A percentile compares a stretch with the other conserved stretches of the same genome.
Conservation (phyloP, 2,888 invertebrate genomes). For the Agrochola lota region DNA sequence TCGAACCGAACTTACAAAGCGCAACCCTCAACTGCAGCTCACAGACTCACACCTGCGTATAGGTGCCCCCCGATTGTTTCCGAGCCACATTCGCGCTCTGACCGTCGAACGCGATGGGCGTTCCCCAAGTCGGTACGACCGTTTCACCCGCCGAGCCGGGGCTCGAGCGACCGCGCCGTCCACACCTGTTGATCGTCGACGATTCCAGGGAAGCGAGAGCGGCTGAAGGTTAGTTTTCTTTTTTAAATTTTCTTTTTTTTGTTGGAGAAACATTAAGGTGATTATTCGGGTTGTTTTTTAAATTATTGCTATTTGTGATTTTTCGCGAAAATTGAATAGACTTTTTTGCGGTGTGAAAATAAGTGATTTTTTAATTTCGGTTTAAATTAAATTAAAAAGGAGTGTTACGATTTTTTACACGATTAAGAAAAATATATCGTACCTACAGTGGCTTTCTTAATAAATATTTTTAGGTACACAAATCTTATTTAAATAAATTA, state of each 20-base stretch:
- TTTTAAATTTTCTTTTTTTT: constrained; percentile 6
- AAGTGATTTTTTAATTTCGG: background rate
- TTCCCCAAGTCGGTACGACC: constrained; percentile 80
- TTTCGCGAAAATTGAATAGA: background rate
- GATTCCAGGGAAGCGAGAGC: constrained; percentile 84
- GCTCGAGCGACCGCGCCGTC: constrained; percentile 78
- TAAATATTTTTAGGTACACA: background rate
- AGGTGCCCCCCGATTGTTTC: constrained; percentile 65
- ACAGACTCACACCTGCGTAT: constrained; percentile 64
- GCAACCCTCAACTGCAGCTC: constrained; percentile 62
- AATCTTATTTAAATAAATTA: background rate
- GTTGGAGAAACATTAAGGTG: background rate
- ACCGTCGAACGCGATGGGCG: constrained; percentile 88
- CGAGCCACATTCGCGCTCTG: constrained; percentile 85
- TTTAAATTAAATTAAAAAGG: background rate
- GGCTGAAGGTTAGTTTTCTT: constrained; percentile 80
- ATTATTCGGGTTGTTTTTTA: background rate
- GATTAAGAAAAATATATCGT: background rate
- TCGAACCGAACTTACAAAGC: constrained; percentile 61
- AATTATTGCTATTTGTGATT: background rate
- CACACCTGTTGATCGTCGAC: constrained; percentile 89
- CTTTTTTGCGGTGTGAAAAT: background rate
- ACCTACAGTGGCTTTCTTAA: background rate
- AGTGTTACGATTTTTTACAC: background rate
- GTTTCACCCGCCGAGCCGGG: constrained; percentile 79